Percentiles rank a stretch among this genome's conserved stretches.
Evolutionary conservation across 1,140 invertebrate genomes (phyloP).

Genomic region (Papilio aristodemus): DNA sequence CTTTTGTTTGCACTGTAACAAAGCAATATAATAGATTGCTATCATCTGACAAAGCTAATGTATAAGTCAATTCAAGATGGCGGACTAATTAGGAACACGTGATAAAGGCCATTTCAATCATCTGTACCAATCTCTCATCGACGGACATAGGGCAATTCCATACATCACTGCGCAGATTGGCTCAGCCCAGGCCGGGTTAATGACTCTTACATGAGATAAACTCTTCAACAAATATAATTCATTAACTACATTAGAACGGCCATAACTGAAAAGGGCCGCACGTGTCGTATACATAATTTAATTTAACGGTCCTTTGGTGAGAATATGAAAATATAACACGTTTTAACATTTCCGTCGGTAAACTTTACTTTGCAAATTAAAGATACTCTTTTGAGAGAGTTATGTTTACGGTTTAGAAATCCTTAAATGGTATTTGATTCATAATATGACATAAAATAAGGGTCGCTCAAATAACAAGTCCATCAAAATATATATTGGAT

Average conservation of each 20-base stretch:
- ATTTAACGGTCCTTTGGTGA: neutral
- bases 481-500: too few relatives aligned
- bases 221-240: conserved; percentile 22
- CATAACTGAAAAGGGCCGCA: conserved; percentile 23
- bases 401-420: neutral
- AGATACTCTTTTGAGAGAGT: neutral
- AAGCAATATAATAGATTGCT: neutral
- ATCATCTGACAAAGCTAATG: conserved; percentile 13
- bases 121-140: conserved; percentile 20
- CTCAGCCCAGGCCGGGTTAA: conserved; percentile 15
- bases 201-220: conserved; percentile 15
- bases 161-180: conserved; percentile 19
- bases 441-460: too few relatives aligned
- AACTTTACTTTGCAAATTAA: neutral
- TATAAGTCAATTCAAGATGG: conserved; percentile 29
- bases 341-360: neutral
- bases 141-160: conserved; percentile 3
- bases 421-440: neutral
- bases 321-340: neutral
- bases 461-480: too few relatives aligned
- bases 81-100: conserved; percentile 24
- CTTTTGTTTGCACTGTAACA: too few relatives aligned
- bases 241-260: neutral
- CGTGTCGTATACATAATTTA: neutral
- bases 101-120: conserved; percentile 28